Percentiles rank a stretch among this genome's conserved stretches.
Conservation (phyloP, 2,797 vertebrate species). For the Adrianichthys oophorus region DNA sequence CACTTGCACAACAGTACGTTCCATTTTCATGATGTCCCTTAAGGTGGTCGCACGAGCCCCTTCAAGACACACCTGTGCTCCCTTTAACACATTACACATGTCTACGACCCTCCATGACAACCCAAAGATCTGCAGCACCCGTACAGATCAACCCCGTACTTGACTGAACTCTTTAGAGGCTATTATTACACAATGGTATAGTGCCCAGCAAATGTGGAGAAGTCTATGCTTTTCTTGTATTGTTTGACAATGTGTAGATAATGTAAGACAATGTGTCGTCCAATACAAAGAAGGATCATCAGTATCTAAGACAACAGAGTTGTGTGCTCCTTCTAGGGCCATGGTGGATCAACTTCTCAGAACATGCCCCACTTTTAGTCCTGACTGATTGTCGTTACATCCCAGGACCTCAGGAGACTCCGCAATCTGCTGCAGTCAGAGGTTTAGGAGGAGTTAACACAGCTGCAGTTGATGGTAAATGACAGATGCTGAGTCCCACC, state of each 20-base stretch:
- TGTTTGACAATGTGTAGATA: conserved; percentile 16
- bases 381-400: conserved; percentile 56
- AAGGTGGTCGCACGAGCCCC: no score
- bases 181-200: conserved; percentile 9
- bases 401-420: conserved; percentile 45
- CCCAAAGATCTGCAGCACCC: no score
- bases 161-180: conserved; percentile 14
- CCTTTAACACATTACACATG: no score
- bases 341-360: conserved; percentile 53
- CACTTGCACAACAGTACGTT: no score
- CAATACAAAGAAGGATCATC: conserved; percentile 21
- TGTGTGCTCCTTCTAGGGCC: conserved; percentile 31
- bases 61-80: no score
- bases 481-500: conserved; percentile 66
- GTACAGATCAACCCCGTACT: conserved; percentile 10
- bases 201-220: conserved; percentile 16
- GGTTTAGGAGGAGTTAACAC: conserved; percentile 66
- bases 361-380: conserved; percentile 50
- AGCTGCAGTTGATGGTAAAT: conserved; percentile 64
- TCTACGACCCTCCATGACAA: no score
- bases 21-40: no score
- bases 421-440: conserved; percentile 46
- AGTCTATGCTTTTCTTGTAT: conserved; percentile 9
- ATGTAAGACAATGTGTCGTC: background rate
- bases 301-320: conserved; percentile 46